Evolutionary conservation across 2,888 invertebrate species (phyloP).

Genomic region (Limnephilus auricula): DNA sequence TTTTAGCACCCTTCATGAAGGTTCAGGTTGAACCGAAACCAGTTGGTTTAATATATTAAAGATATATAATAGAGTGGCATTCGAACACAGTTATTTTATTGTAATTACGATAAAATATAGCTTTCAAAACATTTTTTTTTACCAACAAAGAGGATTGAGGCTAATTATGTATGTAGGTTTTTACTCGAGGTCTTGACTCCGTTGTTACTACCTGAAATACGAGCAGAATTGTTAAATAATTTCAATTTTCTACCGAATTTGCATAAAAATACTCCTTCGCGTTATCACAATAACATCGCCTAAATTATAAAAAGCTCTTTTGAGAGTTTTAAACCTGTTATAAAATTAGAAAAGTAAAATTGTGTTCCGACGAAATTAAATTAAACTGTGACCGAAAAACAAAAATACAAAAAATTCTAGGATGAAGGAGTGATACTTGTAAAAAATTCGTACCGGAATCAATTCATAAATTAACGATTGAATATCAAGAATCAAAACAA

Average conservation of each 20-base stretch:
- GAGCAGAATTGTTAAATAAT: neutral
- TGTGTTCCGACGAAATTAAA: neutral
- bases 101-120: no score
- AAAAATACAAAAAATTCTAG: neutral
- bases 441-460: no score
- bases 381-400: neutral
- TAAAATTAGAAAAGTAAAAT: neutral
- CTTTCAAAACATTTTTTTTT: no score
- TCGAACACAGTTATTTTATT: no score
- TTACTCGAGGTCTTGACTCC: neutral
- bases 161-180: neutral
- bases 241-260: neutral
- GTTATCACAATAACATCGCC: neutral
- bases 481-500: no score
- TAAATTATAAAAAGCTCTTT: neutral
- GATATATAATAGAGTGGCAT: no score
- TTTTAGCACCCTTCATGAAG: no score
- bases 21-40: no score
- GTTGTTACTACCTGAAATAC: neutral
- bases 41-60: no score
- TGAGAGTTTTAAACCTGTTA: neutral
- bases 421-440: neutral
- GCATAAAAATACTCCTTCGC: neutral
- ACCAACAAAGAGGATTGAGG: neutral
- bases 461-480: no score